Base-by-base conservation (phyloP, 2,888 invertebrate species). In the Opisthograptis luteolata region DNA sequence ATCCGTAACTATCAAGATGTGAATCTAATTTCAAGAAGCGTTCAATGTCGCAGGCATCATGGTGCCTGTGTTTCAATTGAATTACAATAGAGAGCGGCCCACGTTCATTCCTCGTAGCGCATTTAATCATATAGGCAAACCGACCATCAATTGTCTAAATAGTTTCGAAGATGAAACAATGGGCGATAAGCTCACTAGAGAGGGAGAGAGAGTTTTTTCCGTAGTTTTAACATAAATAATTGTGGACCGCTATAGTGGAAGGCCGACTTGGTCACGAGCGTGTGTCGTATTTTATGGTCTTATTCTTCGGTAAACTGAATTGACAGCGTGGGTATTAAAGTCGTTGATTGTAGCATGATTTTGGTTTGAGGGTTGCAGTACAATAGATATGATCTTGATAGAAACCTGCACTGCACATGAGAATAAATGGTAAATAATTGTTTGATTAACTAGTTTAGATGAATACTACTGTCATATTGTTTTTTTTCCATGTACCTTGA, bases 201-300 rank as follows among this genome's bases (percentile, higher is more conserved):
- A 56, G 60, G 65, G 74, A 76, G 76, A 81, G 77, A 78, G 80
- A 31, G 17, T 79, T 76, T 81, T 83, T 83, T 76, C 77, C 74
- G 70, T 76, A 80, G 79, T 78, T 80, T 78, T 72, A 79, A 81
- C 77, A 78, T 74, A 79, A 79, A 79, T 81, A 80, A 82, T 79
- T 76, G 76, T 70, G 68, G 70, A 63, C 74, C 70, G 73, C 71
- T 76, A 71, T 68, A 78, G 64, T 69, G 71, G 76, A 79, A 78
- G 80, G 78, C 79, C 79, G 73, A 68, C 66, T 68, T 56, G 73
- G 77, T 81, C 81, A 84, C 84, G 81, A 76, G 64, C 70, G 66
- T 68, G 71, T 71, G 68, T 78, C 75, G 68, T 71, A 66, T 68
- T 63, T 69, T 66, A 62, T 67, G 60, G 66, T 65, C 68, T 68